Base-by-base conservation (phyloP, 2,797 vertebrate species). In the Chaetodon trifasciatus region DNA sequence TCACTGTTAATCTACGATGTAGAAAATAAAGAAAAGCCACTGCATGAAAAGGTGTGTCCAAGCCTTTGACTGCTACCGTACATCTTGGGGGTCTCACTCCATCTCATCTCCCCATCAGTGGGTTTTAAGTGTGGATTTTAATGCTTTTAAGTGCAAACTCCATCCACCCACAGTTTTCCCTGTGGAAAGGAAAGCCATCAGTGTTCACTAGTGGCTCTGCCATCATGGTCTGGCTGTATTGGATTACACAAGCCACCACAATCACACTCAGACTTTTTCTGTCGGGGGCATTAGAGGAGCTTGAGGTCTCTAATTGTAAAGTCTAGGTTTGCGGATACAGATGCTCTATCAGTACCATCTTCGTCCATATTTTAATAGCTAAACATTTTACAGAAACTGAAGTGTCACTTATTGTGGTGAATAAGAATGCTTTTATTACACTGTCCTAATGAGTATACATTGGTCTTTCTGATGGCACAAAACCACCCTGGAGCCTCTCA, bases 61-160 rank as follows among this genome's bases (percentile, higher is more conserved):
- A 44, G 13, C 42, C 42, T 44, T 9, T 13, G 13, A 13, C 42
- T 9, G 42, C 8, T 44, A 44, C 42, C 8, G 8, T 13, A 32
- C 62, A 15, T 68, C 35, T 44, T 16, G 28, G 32, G 35, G 80
- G 86, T 87, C 85, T 69, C 56, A 50, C 70, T 73, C 70, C 37
- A 60, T 62, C 63, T 83, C 70, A 42, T 57, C 57, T 35, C 64
- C 15, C 88, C 85, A 90, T 90, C 89, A 79, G 64, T 82, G 84
- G 88, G 74, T 84, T 88, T 86, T 81, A 63, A 83, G 74, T 70
- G 64, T 74, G 66, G 74, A 76, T 86, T 44, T 84, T 72, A 85
- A 90, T 90, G 92, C 87, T 88, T 93, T 85, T 89, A 90, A 91
- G 84, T 84, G 78, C 78, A 86, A 88, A 88, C 68, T 87, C 53